These are phyloP conservation scores for Nysson spinosus DNA, from an alignment of 2,888 invertebrate genomes.

Conservation along the genomic window DNA sequence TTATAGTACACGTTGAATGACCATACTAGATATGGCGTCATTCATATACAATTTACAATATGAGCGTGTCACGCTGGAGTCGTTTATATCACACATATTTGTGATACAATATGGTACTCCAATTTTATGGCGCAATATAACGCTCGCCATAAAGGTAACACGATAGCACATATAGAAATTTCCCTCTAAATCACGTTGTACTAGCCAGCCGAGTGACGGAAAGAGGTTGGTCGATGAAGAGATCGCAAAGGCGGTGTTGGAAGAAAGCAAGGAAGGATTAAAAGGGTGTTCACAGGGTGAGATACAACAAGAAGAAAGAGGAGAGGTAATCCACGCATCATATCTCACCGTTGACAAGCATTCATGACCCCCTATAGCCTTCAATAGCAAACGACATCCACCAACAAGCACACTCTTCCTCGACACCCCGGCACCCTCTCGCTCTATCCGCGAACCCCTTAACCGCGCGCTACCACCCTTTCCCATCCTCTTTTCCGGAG, in stretches of 20 bases:
- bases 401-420: conserved; percentile 60
- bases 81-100: too few species aligned
- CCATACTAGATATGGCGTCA: too few species aligned
- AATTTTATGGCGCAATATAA: too few species aligned
- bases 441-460: conserved; percentile 33
- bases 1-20: too few species aligned
- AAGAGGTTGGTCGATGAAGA: conserved; percentile 35
- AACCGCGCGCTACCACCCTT: conserved; percentile 33
- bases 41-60: too few species aligned
- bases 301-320: conserved; percentile 38
- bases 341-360: conserved; percentile 73
- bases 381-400: conserved; percentile 70
- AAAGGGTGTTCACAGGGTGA: conserved; percentile 50
- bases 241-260: conserved; percentile 33
- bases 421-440: conserved; percentile 1
- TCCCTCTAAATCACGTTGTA: conserved; percentile 40
- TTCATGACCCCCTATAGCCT: conserved; percentile 67
- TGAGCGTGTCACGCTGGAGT: too few species aligned
- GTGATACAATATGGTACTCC: too few species aligned
- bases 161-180: conserved; percentile 36
- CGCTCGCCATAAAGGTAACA: background rate
- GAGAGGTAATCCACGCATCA: conserved; percentile 70
- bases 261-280: conserved; percentile 31
- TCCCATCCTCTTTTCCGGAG: conserved; percentile 30
- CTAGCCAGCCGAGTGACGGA: conserved; percentile 33